Evolutionary conservation across 2,888 invertebrate genomes (phyloP).

Genomic region (Leptarthrus brevirostris): DNA sequence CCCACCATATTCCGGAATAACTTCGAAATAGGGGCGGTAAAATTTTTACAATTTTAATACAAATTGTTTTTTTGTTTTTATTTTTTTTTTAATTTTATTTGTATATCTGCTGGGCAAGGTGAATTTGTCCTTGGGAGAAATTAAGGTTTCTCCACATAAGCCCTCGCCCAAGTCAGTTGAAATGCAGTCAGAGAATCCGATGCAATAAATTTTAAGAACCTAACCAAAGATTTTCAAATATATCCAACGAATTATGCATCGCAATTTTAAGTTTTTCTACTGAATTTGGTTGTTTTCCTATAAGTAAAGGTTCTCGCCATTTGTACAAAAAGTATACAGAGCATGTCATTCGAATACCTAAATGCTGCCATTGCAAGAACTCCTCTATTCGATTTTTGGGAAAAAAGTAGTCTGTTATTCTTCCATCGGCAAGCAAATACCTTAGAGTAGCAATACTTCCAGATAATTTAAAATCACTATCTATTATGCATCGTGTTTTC

Average conservation of each 20-base stretch:
- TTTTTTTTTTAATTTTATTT: too few species aligned
- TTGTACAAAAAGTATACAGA: conserved; percentile 69
- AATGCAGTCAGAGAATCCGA: conserved; percentile 73
- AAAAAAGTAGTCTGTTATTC: conserved; percentile 71
- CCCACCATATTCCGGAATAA: too few species aligned
- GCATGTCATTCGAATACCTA: conserved; percentile 70
- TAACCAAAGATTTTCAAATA: conserved; percentile 72
- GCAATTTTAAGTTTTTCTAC: conserved; percentile 61
- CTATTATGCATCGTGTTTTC: conserved; percentile 75
- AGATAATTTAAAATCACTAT: conserved; percentile 68
- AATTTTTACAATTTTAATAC: too few species aligned
- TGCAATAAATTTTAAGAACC: conserved; percentile 68
- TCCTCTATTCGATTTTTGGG: conserved; percentile 78
- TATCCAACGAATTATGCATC: conserved; percentile 71
- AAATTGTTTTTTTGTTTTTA: too few species aligned
- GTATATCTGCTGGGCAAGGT: too few species aligned
- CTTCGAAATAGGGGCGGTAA: too few species aligned
- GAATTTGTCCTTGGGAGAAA: too few species aligned
- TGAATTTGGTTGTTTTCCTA: conserved; percentile 65
- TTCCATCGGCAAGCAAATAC: conserved; percentile 59
- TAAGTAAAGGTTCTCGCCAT: conserved; percentile 66
- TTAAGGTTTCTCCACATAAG: too few species aligned
- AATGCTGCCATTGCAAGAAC: conserved; percentile 79
- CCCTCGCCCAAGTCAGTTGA: too few species aligned
- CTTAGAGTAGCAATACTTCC: conserved; percentile 45